phyloP scores from a whole-genome alignment of 2,113 vertebrate genomes.

The Gavialis gangeticus region DNA sequence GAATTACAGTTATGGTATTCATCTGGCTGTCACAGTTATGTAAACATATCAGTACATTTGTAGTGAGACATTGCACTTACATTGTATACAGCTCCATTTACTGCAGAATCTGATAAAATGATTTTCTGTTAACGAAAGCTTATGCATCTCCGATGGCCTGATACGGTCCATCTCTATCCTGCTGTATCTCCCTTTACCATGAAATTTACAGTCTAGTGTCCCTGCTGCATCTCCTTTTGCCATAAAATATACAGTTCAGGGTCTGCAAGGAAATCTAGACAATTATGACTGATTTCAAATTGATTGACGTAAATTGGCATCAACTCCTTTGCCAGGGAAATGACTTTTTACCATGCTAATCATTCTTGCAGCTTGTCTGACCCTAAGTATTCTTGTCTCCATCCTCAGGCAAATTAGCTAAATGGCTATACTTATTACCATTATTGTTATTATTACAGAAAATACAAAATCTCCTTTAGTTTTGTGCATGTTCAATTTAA shows the following conservation, averaged over 20 bases:
- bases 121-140: too few relatives aligned
- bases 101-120: too few relatives aligned
- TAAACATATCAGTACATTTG: neutral
- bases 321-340: neutral
- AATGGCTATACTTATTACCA: neutral
- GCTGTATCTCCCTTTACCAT: too few relatives aligned
- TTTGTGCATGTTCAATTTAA: neutral
- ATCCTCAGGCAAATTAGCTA: neutral
- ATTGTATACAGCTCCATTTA: neutral
- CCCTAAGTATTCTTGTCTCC: neutral
- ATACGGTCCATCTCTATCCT: too few relatives aligned
- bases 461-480: neutral
- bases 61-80: neutral
- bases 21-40: neutral
- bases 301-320: neutral
- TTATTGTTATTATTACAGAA: neutral
- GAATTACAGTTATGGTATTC: neutral
- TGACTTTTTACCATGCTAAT: neutral
- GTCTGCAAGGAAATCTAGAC: neutral
- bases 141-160: too few relatives aligned
- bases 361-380: neutral
- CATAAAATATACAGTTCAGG: neutral
- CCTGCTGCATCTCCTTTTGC: neutral
- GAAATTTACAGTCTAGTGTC: too few relatives aligned
- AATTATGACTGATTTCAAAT: neutral